phyloP scores from a whole-genome alignment of 2,888 invertebrate genomes.

The Drosophila flavopinicola region DNA sequence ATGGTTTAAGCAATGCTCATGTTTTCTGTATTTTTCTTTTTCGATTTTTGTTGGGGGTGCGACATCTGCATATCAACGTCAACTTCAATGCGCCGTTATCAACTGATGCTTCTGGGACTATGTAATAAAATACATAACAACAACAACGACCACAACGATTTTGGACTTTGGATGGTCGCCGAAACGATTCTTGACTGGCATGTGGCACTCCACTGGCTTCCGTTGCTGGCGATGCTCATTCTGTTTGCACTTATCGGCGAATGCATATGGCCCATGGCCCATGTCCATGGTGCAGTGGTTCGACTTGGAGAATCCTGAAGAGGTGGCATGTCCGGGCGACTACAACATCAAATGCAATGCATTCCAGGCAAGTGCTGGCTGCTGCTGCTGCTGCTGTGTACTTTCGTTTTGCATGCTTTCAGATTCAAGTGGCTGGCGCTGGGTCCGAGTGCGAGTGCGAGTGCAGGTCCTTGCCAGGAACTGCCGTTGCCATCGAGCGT shows the following conservation, averaged over 20 bases:
- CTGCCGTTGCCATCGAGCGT: conserved; percentile 74
- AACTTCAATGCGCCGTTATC: conserved; percentile 62
- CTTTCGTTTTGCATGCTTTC: conserved; percentile 73
- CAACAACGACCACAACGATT: conserved; percentile 26
- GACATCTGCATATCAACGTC: conserved; percentile 61
- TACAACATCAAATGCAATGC: conserved; percentile 88
- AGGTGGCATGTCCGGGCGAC: conserved; percentile 88
- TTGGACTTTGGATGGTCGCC: conserved; percentile 55
- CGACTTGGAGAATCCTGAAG: conserved; percentile 93
- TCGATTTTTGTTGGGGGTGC: conserved; percentile 26
- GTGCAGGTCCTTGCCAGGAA: conserved; percentile 64
- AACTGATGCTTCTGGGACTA: conserved; percentile 58
- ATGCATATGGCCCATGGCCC: conserved; percentile 57
- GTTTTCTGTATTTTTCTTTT: conserved; percentile 36
- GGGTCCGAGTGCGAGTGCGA: conserved; percentile 49
- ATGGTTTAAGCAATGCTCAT: conserved; percentile 24
- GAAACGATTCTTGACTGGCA: conserved; percentile 72
- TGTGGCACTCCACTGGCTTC: conserved; percentile 74
- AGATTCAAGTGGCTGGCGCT: conserved; percentile 53
- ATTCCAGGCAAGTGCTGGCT: conserved; percentile 85
- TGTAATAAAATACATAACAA: conserved; percentile 60
- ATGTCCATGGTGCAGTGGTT: conserved; percentile 91
- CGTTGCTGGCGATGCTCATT: conserved; percentile 75
- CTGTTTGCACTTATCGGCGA: conserved; percentile 75
- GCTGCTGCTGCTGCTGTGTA: conserved; percentile 41